Evolutionary conservation across 2,797 vertebrate genomes (phyloP).

Genomic region (Micrastur ruficollis): DNA sequence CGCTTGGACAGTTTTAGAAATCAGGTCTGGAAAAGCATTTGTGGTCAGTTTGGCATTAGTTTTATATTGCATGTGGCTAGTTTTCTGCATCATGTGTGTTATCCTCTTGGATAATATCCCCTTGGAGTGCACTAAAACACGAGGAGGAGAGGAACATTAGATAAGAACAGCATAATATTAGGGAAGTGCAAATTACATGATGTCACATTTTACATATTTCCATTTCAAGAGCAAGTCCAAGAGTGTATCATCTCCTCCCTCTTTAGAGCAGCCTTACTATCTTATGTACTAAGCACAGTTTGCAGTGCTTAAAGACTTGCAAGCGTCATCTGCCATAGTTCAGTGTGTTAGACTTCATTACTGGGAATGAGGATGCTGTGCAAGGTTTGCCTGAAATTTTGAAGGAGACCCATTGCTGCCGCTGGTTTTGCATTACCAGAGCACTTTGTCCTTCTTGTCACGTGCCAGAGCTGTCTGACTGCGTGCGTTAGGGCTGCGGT

Average conservation of each 20-base stretch:
- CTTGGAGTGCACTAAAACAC: neutral
- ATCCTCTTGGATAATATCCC: neutral
- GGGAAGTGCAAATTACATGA: neutral
- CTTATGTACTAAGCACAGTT: neutral
- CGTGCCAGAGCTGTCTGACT: rapidly evolving
- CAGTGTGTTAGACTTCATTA: neutral
- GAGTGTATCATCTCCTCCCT: neutral
- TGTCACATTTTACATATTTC: neutral
- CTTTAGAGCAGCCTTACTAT: neutral
- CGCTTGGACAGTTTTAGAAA: neutral
- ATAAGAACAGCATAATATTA: neutral
- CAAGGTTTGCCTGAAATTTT: rapidly evolving
- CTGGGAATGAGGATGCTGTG: neutral
- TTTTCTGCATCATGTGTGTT: neutral
- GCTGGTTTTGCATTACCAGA: rapidly evolving
- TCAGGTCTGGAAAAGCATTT: constrained; percentile 5
- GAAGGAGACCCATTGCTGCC: rapidly evolving
- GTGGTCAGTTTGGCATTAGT: neutral
- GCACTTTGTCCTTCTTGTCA: neutral
- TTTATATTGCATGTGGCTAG: neutral
- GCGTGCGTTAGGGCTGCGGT: rapidly evolving
- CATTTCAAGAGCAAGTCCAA: neutral
- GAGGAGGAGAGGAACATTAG: neutral
- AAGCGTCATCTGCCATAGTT: neutral
- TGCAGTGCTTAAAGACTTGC: neutral